Evolutionary conservation across 2,113 vertebrate species (phyloP), one percentile per base, ranked within the genome.

Genomic region (Chinchilla lanigera): DNA sequence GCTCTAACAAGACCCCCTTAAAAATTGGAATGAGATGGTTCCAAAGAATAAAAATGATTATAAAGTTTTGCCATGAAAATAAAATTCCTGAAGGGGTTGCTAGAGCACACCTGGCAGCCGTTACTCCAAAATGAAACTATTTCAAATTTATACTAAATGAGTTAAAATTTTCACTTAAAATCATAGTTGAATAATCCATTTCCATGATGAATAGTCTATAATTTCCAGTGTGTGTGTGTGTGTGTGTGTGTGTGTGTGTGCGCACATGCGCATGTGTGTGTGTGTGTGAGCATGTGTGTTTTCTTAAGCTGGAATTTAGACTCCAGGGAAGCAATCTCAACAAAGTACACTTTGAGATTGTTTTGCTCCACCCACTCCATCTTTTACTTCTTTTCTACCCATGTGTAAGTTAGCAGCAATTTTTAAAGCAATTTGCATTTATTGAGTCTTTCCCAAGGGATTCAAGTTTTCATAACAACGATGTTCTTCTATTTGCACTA

Each of bases 401-500:
- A 8, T 95, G n/a, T 96, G 84, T 95, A 92, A 92, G 90, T 92
- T 71, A 86, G 60, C 88, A 90, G 50, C 75, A 56, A 84, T 92
- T 95, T 84, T 94, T 33, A 52, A 89, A 95, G 90, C 50, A 84
- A 84, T 95, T 96, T 93, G 50, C n/a, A 90, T 92, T 69, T 73
- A 87, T 88, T 50, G 38, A 82, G 41, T 58, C 84, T 92, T 92
- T 95, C 60, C 63, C 73, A 96, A 93, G 65, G 92, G 58, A 93
- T 73, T 94, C 83, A 82, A 71, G 65, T 95, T 96, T 93, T 96
- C 88, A 94, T 94, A 96, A 92, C 84, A 96, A 54, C 54, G 86
- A 11, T 69, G 61, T 89, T 96, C 77, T 86, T 71, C 22, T 89
- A 96, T 95, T 86, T 95, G 65, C 30, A 93, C 80, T 61, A 92